Conservation (phyloP, 2,888 invertebrate genomes). For the Enchytraeus crypticus region DNA sequence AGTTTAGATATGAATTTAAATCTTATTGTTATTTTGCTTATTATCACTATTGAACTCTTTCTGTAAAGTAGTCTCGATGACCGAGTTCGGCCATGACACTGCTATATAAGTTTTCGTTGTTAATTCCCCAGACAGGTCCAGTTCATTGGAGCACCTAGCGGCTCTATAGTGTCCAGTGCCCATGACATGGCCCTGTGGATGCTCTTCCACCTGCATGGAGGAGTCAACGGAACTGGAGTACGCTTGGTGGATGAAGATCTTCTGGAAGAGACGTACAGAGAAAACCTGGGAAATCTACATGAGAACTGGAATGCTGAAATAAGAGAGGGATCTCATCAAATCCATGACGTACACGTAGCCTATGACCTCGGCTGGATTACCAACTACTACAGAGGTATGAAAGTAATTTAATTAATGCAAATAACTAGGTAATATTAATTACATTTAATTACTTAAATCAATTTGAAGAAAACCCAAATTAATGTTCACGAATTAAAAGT, state of each 20-base stretch:
- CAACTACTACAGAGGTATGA: slow-evolving; percentile 33
- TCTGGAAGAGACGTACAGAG: slow-evolving; percentile 8
- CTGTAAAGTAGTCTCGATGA: too few relatives aligned
- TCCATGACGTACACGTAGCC: slow-evolving; percentile 21
- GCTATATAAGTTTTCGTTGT: too few relatives aligned
- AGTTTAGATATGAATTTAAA: too few relatives aligned
- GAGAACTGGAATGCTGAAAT: not conserved
- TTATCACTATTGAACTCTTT: too few relatives aligned
- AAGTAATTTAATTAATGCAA: not conserved
- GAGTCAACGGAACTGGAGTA: slow-evolving; percentile 12
- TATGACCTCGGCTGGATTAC: slow-evolving; percentile 35
- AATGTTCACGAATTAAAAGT: not conserved
- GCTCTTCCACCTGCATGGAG: slow-evolving; percentile 28
- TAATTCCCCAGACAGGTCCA: slow-evolving; percentile 15
- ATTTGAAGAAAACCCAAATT: not conserved
- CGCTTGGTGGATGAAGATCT: slow-evolving; percentile 13
- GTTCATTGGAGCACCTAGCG: slow-evolving; percentile 31
- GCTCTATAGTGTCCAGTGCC: slow-evolving; percentile 34
- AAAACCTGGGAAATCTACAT: not conserved
- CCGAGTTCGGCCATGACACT: too few relatives aligned
- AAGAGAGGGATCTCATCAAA: slow-evolving; percentile 18
- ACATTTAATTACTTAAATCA: too few relatives aligned
- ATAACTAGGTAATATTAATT: too few relatives aligned
- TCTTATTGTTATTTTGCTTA: too few relatives aligned
- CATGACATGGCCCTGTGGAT: slow-evolving; percentile 39